These are phyloP conservation scores for Morelia viridis DNA, from an alignment of 2,797 vertebrate species.

Conservation along the genomic window DNA sequence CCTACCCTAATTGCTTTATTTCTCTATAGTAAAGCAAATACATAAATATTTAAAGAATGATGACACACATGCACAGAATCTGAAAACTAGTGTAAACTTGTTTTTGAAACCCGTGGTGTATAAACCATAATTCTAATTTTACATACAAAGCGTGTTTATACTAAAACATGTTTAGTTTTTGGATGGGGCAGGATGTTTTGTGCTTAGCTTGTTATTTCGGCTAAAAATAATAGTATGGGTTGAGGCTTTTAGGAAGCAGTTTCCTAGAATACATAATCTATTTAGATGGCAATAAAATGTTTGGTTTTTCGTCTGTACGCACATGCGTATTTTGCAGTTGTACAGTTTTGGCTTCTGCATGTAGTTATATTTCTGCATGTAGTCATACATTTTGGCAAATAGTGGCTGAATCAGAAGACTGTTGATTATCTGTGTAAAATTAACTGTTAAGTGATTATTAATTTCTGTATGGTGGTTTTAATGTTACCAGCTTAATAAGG, in stretches of 20 bases:
- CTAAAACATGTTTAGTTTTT: background rate
- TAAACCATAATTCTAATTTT: constrained; percentile 10
- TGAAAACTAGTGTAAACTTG: background rate
- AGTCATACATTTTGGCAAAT: background rate
- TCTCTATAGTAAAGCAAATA: no score
- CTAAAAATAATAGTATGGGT: background rate
- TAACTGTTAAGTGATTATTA: background rate
- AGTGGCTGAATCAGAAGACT: background rate
- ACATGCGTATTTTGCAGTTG: background rate
- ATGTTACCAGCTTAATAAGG: background rate
- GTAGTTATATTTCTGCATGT: background rate
- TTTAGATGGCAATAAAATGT: background rate
- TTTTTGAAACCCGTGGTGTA: no score
- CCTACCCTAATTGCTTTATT: no score
- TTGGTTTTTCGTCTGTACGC: background rate
- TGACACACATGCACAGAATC: no score
- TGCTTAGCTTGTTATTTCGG: background rate
- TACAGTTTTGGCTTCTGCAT: background rate
- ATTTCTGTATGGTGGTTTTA: background rate
- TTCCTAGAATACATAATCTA: background rate
- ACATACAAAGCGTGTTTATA: background rate
- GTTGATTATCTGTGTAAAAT: background rate
- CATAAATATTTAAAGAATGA: no score
- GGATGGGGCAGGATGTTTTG: background rate
- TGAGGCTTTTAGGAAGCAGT: background rate